These are phyloP conservation scores for Nephotettix cincticeps DNA, from an alignment of 1,140 invertebrate species.

Conservation along the genomic window DNA sequence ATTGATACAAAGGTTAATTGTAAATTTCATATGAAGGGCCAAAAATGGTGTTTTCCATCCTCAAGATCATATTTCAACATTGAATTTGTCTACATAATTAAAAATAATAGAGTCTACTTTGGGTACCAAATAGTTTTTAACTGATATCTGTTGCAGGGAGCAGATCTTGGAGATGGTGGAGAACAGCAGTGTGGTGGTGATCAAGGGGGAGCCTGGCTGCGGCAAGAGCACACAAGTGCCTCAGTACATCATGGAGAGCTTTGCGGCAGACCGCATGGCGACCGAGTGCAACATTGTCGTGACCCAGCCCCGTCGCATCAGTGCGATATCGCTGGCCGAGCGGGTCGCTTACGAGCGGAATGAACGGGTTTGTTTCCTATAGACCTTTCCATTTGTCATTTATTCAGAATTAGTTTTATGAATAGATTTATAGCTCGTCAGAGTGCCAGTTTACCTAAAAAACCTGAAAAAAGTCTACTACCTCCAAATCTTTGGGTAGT, in stretches of 20 bases:
- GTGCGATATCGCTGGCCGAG: conserved; percentile 83
- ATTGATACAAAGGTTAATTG: too few relatives aligned
- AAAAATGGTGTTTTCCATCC: too few relatives aligned
- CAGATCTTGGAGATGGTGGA: conserved; percentile 36
- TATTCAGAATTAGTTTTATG: not conserved
- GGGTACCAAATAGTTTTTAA: too few relatives aligned
- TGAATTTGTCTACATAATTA: too few relatives aligned
- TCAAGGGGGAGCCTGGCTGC: conserved; percentile 50
- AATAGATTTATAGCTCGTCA: not conserved
- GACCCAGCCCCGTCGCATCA: conserved; percentile 90
- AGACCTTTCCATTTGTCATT: conserved; percentile 34
- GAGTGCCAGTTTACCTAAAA: not conserved
- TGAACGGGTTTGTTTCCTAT: conserved; percentile 66
- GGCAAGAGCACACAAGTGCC: conserved; percentile 75
- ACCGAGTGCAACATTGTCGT: conserved; percentile 79
- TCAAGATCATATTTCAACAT: too few relatives aligned
- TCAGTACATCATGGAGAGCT: conserved; percentile 83
- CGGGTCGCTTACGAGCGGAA: conserved; percentile 80
- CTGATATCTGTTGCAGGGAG: conserved; percentile 22
- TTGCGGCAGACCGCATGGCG: conserved; percentile 62
- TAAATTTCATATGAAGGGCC: too few relatives aligned
- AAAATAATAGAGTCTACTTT: too few relatives aligned
- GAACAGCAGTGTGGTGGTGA: conserved; percentile 45
- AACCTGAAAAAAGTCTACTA: not conserved
- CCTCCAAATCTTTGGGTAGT: not conserved